Evolutionary conservation across 2,888 invertebrate species (phyloP).

Genomic region (Caenorhabditis uteleia): DNA sequence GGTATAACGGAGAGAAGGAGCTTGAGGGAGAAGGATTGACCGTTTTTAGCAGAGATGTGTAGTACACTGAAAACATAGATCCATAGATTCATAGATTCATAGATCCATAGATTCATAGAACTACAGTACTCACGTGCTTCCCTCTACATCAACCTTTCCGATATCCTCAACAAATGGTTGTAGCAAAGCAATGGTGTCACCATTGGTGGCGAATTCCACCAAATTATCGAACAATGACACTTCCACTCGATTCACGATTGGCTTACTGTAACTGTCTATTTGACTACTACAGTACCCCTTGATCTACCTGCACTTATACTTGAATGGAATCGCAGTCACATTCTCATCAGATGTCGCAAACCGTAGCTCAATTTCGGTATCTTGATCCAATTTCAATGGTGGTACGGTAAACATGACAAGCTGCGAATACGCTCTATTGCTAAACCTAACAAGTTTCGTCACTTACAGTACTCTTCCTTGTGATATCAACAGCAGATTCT

Average conservation of each 20-base stretch:
- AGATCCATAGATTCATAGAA: background rate
- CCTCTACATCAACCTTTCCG: constrained; percentile 31
- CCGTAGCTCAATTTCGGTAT: constrained; percentile 12
- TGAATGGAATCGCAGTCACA: constrained; percentile 36
- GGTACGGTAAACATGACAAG: constrained; percentile 44
- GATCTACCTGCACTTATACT: constrained; percentile 23
- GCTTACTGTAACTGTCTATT: too few relatives aligned
- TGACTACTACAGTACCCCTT: too few relatives aligned
- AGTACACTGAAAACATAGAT: constrained; percentile 44
- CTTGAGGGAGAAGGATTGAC: constrained; percentile 62
- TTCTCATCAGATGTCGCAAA: constrained; percentile 24
- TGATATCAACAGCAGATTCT: constrained; percentile 15
- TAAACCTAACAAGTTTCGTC: background rate
- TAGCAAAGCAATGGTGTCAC: constrained; percentile 40
- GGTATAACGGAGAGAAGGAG: constrained; percentile 60
- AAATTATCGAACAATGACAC: constrained; percentile 29
- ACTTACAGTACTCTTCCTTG: constrained; percentile 13
- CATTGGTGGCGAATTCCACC: constrained; percentile 43
- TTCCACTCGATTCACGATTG: too few relatives aligned
- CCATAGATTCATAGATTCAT: too few relatives aligned
- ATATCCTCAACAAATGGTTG: constrained; percentile 39
- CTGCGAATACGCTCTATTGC: constrained; percentile 16
- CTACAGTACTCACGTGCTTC: constrained; percentile 30
- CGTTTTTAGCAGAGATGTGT: constrained; percentile 55
- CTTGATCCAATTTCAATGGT: constrained; percentile 12